phyloP scores from a whole-genome alignment of 2,888 invertebrate genomes.

The Drosophila austrosaltans region DNA sequence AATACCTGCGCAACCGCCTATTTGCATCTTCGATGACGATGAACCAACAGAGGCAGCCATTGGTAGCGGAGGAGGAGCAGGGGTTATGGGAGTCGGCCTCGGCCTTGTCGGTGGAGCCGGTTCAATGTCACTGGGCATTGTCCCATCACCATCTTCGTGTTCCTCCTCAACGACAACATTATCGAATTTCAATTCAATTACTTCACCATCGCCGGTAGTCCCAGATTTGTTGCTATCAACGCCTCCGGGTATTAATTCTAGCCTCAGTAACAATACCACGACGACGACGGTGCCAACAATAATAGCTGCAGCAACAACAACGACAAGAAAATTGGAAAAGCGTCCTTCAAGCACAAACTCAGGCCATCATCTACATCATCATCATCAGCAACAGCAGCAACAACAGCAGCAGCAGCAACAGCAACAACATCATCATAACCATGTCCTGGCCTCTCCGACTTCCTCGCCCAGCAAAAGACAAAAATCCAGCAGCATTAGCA shows the following conservation, averaged over 20 bases:
- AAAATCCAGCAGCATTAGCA: conserved; percentile 62
- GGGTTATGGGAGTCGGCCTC: conserved; percentile 9
- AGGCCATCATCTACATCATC: conserved; percentile 56
- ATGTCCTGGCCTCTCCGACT: conserved; percentile 71
- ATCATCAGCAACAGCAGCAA: conserved; percentile 55
- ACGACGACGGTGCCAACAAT: conserved; percentile 43
- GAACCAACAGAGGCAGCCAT: conserved; percentile 76
- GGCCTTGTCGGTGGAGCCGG: conserved; percentile 21
- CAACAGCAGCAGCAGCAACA: conserved; percentile 56
- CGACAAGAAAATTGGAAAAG: conserved; percentile 57
- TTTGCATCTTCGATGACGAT: conserved; percentile 83
- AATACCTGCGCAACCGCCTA: conserved; percentile 82
- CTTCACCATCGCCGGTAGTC: conserved; percentile 83
- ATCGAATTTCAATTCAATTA: conserved; percentile 83
- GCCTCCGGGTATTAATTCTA: conserved; percentile 78
- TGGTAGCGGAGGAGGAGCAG: conserved; percentile 54
- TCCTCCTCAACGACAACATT: conserved; percentile 76
- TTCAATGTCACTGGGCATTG: conserved; percentile 62
- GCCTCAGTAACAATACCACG: conserved; percentile 49
- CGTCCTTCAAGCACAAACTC: conserved; percentile 55
- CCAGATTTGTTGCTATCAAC: conserved; percentile 82
- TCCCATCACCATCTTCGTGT: conserved; percentile 71
- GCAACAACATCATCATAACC: conserved; percentile 60
- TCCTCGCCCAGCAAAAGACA: conserved; percentile 82
- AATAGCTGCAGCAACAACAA: conserved; percentile 43